Percentiles rank a stretch among this genome's conserved stretches.
Evolutionary conservation across 2,113 vertebrate genomes (phyloP).

Genomic region (Toxostoma redivivum): DNA sequence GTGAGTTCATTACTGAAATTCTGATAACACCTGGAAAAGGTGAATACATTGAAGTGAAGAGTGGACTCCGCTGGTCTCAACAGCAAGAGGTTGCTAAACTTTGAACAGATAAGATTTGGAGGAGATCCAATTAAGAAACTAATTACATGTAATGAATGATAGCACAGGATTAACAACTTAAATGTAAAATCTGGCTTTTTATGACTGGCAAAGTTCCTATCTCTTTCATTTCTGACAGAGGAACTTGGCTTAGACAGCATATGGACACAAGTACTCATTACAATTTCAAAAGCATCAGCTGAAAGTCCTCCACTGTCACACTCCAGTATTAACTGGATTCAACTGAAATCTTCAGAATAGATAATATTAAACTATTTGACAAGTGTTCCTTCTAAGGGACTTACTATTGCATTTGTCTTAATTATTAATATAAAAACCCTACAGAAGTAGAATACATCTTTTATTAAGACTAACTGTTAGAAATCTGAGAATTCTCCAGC

Average conservation of each 20-base stretch:
- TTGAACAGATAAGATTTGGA: constrained; percentile 9
- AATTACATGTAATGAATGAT: constrained; percentile 31
- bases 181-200: neutral
- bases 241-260: neutral
- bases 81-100: neutral
- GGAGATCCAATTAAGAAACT: constrained; percentile 51
- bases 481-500: neutral
- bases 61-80: neutral
- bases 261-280: constrained; percentile 6
- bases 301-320: constrained; percentile 5
- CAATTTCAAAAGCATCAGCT: constrained; percentile 29
- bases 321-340: constrained; percentile 15
- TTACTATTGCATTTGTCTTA: constrained; percentile 27
- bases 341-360: constrained; percentile 3
- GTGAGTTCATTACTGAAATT: constrained; percentile 14
- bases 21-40: neutral
- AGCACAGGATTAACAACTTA: neutral
- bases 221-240: neutral
- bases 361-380: constrained; percentile 14
- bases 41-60: neutral
- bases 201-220: neutral
- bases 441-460: neutral
- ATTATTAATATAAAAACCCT: constrained; percentile 15
- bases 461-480: neutral
- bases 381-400: neutral